Evolutionary conservation across 35 echinoderm and acorn worm species (phyloP).

Genomic region (Apostichopus japonicus): DNA sequence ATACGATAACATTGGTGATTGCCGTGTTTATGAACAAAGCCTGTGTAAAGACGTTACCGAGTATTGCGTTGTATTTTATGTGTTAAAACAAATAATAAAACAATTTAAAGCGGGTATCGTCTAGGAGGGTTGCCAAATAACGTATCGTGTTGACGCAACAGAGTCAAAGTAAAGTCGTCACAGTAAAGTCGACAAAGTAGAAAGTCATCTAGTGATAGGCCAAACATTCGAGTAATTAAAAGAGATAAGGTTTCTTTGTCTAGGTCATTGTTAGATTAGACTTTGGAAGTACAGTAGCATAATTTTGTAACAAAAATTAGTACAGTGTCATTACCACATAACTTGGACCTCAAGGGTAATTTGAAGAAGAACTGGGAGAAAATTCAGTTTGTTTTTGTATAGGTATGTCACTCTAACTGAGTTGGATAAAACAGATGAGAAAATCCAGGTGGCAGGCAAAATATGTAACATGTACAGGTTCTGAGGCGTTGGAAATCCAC

Average conservation of each 20-base stretch:
- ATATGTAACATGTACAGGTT: conserved; percentile 43
- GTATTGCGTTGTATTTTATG: no score
- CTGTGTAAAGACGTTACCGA: no score
- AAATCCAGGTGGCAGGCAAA: conserved; percentile 27
- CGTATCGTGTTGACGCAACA: neutral
- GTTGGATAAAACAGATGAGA: neutral
- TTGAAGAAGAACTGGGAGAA: conserved; percentile 45
- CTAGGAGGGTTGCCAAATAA: neutral
- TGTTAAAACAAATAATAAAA: no score
- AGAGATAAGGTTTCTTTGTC: neutral
- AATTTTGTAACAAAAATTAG: neutral
- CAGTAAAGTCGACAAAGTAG: no score
- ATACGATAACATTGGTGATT: no score
- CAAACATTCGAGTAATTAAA: no score
- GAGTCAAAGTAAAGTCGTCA: no score
- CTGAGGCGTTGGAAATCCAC: no score
- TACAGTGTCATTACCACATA: conserved; percentile 13
- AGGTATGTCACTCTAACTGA: conserved; percentile 2
- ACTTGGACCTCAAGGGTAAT: neutral
- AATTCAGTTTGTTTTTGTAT: neutral
- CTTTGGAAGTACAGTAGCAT: no score
- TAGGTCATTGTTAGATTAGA: neutral
- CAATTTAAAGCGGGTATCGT: neutral
- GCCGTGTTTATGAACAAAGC: no score
- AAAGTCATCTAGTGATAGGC: no score